Conservation (phyloP, 2,888 invertebrate genomes). For the Asteroscopus sphinx region DNA sequence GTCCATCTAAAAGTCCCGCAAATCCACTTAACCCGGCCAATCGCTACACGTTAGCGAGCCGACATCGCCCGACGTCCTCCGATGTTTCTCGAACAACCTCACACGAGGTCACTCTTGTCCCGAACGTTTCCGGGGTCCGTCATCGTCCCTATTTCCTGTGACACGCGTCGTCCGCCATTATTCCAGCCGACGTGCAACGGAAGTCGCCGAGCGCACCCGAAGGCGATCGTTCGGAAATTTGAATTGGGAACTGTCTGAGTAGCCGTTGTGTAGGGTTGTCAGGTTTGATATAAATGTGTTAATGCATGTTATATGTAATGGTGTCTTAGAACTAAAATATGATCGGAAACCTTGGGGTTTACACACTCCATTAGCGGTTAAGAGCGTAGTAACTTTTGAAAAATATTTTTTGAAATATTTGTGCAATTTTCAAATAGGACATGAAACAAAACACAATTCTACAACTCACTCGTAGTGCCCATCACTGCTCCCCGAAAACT, state of each 20-base stretch:
- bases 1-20: slow-evolving; percentile 10
- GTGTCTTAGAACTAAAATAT: background rate
- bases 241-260: slow-evolving; percentile 66
- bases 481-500: slow-evolving; percentile 8
- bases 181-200: slow-evolving; percentile 72
- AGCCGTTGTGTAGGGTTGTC: slow-evolving; percentile 49
- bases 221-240: slow-evolving; percentile 74
- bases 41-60: slow-evolving; percentile 15
- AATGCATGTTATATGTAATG: background rate
- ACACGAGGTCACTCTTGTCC: slow-evolving; percentile 61
- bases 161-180: slow-evolving; percentile 73
- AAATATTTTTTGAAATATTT: no score
- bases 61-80: slow-evolving; percentile 36
- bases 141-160: slow-evolving; percentile 78
- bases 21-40: slow-evolving; percentile 42
- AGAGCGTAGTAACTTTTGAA: no score
- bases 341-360: no score
- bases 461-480: no score
- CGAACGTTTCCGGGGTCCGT: slow-evolving; percentile 74
- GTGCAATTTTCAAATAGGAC: no score
- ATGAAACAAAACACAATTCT: no score
- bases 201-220: slow-evolving; percentile 74
- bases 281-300: slow-evolving; percentile 22
- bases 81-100: slow-evolving; percentile 35
- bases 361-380: no score